Evolutionary conservation across 2,888 invertebrate genomes (phyloP).

Genomic region (Drosophila melanosoma): DNA sequence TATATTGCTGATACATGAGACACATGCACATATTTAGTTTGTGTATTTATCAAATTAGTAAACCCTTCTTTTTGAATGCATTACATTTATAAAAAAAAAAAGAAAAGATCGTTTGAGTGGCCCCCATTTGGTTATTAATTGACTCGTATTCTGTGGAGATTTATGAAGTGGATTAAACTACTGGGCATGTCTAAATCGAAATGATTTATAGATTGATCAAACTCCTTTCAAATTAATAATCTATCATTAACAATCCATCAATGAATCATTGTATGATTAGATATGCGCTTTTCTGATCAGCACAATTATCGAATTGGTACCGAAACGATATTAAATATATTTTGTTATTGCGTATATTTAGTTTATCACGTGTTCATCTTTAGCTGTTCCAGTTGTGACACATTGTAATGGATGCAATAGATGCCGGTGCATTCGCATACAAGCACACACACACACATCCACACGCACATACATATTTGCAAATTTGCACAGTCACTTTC

Average conservation of each 20-base stretch:
- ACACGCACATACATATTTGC: not conserved
- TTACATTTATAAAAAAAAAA: no score
- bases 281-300: not conserved
- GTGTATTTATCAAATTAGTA: not conserved
- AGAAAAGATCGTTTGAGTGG: no score
- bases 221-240: not conserved
- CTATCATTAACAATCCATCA: not conserved
- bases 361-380: not conserved
- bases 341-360: not conserved
- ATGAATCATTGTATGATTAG: not conserved
- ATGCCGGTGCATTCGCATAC: constrained; percentile 32
- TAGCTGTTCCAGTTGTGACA: not conserved
- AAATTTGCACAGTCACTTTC: constrained; percentile 5
- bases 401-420: not conserved
- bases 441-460: not conserved
- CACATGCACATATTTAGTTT: not conserved
- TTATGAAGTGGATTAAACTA: not conserved
- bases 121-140: no score
- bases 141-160: not conserved
- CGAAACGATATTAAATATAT: not conserved
- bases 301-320: not conserved
- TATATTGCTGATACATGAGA: no score
- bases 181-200: not conserved
- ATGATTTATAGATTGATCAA: not conserved
- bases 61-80: no score